These are phyloP conservation scores for Gopherus evgoodei DNA, from an alignment of 2,113 vertebrate species.

Conservation along the genomic window DNA sequence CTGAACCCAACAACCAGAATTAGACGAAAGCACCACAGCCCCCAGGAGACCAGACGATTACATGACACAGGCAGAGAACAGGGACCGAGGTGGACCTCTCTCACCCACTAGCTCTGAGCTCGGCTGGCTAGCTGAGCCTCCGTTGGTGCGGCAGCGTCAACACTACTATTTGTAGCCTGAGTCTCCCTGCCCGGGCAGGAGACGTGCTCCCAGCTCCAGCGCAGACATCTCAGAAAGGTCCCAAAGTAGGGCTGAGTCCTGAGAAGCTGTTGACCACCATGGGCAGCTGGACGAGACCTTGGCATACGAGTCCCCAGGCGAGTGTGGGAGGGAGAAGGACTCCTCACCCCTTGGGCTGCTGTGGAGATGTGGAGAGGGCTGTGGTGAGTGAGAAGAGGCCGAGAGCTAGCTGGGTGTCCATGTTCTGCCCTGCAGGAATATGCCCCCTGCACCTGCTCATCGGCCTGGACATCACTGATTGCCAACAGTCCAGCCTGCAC, in stretches of 20 bases:
- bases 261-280: neutral
- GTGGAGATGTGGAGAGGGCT: neutral
- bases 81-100: neutral
- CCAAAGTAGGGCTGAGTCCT: neutral
- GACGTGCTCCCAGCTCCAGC: too few relatives aligned
- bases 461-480: neutral
- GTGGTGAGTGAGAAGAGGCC: neutral
- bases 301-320: accelerated
- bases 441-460: neutral
- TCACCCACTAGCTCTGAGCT: neutral
- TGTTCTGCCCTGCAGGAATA: neutral
- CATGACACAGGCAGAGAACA: neutral
- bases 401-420: accelerated
- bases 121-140: neutral
- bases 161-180: neutral
- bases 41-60: neutral
- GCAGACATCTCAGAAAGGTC: neutral
- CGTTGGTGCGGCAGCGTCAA: neutral
- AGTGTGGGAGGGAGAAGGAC: neutral
- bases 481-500: neutral
- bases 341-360: neutral
- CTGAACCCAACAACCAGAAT: neutral
- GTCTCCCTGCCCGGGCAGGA: neutral
- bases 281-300: neutral
- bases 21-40: neutral